Evolutionary conservation across 1,140 invertebrate species (phyloP).

Genomic region (Drosophila santomea): DNA sequence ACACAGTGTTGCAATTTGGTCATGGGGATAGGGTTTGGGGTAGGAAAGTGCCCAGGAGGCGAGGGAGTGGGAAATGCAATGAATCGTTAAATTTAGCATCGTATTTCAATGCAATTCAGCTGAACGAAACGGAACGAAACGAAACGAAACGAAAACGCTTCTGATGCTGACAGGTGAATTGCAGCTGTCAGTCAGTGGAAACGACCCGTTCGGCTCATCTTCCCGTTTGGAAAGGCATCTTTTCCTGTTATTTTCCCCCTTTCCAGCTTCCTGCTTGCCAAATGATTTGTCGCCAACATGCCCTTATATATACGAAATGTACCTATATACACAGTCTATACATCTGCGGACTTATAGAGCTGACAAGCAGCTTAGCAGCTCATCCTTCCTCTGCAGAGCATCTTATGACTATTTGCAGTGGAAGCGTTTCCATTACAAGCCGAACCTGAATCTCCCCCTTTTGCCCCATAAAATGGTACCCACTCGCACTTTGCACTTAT

Average conservation of each 20-base stretch:
- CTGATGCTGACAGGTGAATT: conserved; percentile 81
- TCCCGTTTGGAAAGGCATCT: conserved; percentile 22
- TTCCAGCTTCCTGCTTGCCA: conserved; percentile 26
- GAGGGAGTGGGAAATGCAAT: conserved; percentile 68
- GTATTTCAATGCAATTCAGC: conserved; percentile 81
- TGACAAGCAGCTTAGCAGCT: conserved; percentile 56
- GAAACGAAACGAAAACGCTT: conserved; percentile 43
- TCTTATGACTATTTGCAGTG: conserved; percentile 42
- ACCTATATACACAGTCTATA: not conserved
- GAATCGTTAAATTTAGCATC: conserved; percentile 83
- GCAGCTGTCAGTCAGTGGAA: conserved; percentile 71
- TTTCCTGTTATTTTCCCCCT: not conserved
- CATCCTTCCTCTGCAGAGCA: conserved; percentile 26
- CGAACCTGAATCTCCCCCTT: not conserved
- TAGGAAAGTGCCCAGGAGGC: conserved; percentile 38
- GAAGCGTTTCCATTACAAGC: conserved; percentile 21
- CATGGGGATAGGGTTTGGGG: conserved; percentile 5
- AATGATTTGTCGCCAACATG: conserved; percentile 50
- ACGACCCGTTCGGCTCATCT: conserved; percentile 20
- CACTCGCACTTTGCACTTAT: conserved; percentile 79
- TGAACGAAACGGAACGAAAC: conserved; percentile 63
- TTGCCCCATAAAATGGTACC: conserved; percentile 57
- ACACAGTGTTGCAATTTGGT: conserved; percentile 75
- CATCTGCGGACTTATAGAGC: conserved; percentile 17
- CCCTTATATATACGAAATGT: not conserved